Base-by-base conservation (phyloP, 2,888 invertebrate species). In the Amitus sp. region DNA sequence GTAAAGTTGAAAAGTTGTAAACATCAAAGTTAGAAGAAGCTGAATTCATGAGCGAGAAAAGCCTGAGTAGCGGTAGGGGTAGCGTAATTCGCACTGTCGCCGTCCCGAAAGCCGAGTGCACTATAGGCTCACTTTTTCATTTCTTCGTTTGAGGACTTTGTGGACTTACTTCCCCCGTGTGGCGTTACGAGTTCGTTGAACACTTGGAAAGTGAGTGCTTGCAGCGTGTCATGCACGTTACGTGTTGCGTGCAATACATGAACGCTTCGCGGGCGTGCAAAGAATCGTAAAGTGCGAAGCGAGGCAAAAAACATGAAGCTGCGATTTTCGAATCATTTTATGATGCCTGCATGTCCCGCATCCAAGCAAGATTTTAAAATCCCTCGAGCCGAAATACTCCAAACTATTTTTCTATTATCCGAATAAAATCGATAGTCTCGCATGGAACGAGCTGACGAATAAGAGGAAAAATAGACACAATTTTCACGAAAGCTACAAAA, bases 351-450 rank as follows among this genome's bases (percentile, higher is more conserved):
- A 50, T 57, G 58, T 65, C 61, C 55, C 61, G 39, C 46, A 56
- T 50, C 20, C 57, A 45, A 53, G 45, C 65, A 52, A 63, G 54
- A 50, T 65, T 64, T 65, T 53, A 57, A 67, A 69, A 65, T 61
- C 67, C 62, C 67, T 67, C 62, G 49, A 63, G 65, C 53, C 60
- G 67, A 66, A 65, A 61, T 60, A 65, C 67, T 67, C 62, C 54
- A 68, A 69, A 68, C 62, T 68, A 64, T 66, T 68, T 68, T 69
- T 66, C 62, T 56, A 65, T 64, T 57, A 55, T 65, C 65, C 59
- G 66, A 66, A 66, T 62, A 68, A 69, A 67, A 68, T 68, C 67
- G 66, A 67, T 67, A 67, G 53, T 59, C 64, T 64, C 56, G 47
- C 30, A 56, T 64, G 49, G 59, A 60, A 60, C 28, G 45, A 64